These are phyloP conservation scores for Elymnias hypermnestra DNA, from an alignment of 1,140 invertebrate genomes.

Conservation along the genomic window DNA sequence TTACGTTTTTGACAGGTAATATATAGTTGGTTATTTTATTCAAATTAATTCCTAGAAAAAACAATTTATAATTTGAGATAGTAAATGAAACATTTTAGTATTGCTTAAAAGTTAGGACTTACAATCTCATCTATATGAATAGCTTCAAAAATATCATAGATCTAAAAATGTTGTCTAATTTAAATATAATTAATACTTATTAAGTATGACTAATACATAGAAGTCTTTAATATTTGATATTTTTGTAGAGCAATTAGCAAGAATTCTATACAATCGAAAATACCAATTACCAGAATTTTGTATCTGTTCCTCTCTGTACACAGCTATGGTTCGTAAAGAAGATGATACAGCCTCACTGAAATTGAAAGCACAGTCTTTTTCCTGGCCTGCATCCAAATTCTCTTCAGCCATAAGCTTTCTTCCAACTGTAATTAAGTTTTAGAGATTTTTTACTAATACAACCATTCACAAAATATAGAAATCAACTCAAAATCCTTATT, in stretches of 20 bases:
- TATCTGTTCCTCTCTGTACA: conserved; percentile 62
- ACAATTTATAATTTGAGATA: too few relatives aligned
- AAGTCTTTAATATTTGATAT: not conserved
- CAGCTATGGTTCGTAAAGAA: conserved; percentile 51
- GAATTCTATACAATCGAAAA: not conserved
- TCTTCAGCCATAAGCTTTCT: conserved; percentile 58
- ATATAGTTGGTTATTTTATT: conserved; percentile 42
- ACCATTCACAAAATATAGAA: not conserved
- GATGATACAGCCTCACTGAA: conserved; percentile 63
- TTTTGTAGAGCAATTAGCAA: too few relatives aligned
- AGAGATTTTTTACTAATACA: not conserved
- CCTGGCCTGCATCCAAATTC: conserved; percentile 35
- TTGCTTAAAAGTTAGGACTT: too few relatives aligned
- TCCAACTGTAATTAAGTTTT: conserved; percentile 54
- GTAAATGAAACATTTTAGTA: not conserved
- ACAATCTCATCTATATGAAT: not conserved
- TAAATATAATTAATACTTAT: too few relatives aligned
- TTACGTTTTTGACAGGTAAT: conserved; percentile 37
- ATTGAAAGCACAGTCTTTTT: conserved; percentile 54
- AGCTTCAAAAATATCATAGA: not conserved
- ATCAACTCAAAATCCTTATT: too few relatives aligned
- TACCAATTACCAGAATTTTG: conserved; percentile 30
- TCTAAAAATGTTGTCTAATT: too few relatives aligned
- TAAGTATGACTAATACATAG: not conserved
- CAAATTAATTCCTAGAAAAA: conserved; percentile 40